phyloP scores from a whole-genome alignment of 2,797 vertebrate genomes.

The Malacoraja senta region DNA sequence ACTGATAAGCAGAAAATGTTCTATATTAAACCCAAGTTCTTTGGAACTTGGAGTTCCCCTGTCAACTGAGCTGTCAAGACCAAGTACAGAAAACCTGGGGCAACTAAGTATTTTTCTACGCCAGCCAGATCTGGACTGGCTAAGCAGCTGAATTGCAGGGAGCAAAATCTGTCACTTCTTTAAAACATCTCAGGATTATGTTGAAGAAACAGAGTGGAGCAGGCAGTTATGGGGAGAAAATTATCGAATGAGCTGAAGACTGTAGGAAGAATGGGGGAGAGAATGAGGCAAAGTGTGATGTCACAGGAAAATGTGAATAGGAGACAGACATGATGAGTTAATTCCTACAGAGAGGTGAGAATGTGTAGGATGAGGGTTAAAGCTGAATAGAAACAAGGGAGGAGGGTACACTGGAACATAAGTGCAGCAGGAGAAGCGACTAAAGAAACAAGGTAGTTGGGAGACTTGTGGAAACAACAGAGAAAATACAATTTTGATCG shows the following conservation, averaged over 20 bases:
- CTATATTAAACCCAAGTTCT: neutral
- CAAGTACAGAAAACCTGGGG: neutral
- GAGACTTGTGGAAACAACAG: neutral
- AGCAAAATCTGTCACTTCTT: neutral
- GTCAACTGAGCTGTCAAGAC: neutral
- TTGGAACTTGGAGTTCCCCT: slow-evolving; percentile 4
- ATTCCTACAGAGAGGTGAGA: neutral
- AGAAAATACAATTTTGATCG: neutral
- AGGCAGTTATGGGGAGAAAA: neutral
- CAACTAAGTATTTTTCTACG: neutral
- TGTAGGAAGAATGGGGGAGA: neutral
- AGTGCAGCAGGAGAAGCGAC: neutral
- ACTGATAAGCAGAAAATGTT: neutral
- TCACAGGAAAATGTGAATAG: neutral
- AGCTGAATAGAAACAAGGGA: neutral
- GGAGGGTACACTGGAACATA: neutral
- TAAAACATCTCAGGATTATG: neutral
- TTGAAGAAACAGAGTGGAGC: neutral
- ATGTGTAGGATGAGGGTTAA: neutral
- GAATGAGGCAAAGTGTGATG: neutral
- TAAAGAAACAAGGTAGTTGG: neutral
- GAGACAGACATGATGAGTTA: neutral
- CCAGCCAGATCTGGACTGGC: no score
- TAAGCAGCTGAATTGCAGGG: neutral
- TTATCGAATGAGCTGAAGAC: no score